Percentiles rank a stretch among this genome's conserved stretches.
phyloP scores from a whole-genome alignment of 1,140 invertebrate genomes.

The Andricus grossulariae region DNA sequence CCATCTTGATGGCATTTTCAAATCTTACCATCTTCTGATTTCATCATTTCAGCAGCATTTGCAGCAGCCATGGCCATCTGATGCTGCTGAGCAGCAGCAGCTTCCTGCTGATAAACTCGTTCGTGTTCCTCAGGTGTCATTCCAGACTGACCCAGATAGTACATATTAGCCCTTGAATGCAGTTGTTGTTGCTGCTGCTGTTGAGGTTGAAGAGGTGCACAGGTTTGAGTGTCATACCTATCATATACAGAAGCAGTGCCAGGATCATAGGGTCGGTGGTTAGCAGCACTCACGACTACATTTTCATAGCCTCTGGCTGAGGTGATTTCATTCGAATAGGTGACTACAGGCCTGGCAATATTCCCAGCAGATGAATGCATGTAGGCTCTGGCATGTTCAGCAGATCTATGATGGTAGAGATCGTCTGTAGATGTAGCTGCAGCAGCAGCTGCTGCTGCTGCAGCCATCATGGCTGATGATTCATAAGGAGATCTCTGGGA shows the following conservation, averaged over 20 bases:
- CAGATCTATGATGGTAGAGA: slow-evolving; percentile 69
- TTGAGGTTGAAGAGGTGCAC: slow-evolving; percentile 78
- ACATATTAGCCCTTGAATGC: slow-evolving; percentile 75
- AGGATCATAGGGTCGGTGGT: slow-evolving; percentile 80
- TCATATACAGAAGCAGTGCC: slow-evolving; percentile 82
- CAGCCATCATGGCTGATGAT: slow-evolving; percentile 76
- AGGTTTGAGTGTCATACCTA: slow-evolving; percentile 80
- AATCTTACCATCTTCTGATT: slow-evolving; percentile 78
- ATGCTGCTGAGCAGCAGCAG: slow-evolving; percentile 78
- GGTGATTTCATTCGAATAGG: slow-evolving; percentile 78
- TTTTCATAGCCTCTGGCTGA: slow-evolving; percentile 79
- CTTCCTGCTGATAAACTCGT: slow-evolving; percentile 80
- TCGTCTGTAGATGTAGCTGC: slow-evolving; percentile 67
- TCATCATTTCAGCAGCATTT: slow-evolving; percentile 77
- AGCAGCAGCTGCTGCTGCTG: slow-evolving; percentile 65
- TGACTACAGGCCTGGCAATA: slow-evolving; percentile 79
- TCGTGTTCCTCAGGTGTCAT: slow-evolving; percentile 77
- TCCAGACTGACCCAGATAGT: slow-evolving; percentile 76
- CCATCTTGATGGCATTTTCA: not conserved
- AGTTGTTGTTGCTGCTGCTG: slow-evolving; percentile 78
- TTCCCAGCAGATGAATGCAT: slow-evolving; percentile 69
- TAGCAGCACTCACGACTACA: slow-evolving; percentile 74
- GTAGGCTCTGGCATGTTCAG: slow-evolving; percentile 70
- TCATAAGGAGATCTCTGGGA: slow-evolving; percentile 82
- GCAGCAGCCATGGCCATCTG: slow-evolving; percentile 78